Evolutionary conservation across 2,888 invertebrate genomes (phyloP).

Genomic region (Pyrgus malvae): DNA sequence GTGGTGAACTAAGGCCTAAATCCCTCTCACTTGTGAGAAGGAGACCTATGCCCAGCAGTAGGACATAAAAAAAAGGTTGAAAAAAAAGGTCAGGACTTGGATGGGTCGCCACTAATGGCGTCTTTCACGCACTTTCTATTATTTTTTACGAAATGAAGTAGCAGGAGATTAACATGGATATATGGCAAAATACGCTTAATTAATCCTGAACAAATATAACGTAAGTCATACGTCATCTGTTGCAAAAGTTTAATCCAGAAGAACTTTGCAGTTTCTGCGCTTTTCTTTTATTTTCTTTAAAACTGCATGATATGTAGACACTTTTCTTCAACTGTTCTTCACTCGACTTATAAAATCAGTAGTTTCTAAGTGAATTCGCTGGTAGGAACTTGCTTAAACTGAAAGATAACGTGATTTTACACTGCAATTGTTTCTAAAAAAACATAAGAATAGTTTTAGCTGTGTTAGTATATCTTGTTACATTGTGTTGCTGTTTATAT

Average conservation of each 20-base stretch:
- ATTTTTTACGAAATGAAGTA: no score
- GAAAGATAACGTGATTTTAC: neutral
- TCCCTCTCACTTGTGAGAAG: no score
- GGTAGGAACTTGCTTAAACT: neutral
- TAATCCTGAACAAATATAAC: neutral
- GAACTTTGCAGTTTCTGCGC: constrained; percentile 42
- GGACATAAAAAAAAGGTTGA: no score
- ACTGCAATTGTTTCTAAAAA: neutral
- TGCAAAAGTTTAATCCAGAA: constrained; percentile 58
- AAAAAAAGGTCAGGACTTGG: no score
- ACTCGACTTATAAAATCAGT: constrained; percentile 7
- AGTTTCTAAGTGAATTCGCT: constrained; percentile 10
- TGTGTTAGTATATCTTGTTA: no score
- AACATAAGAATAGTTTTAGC: neutral
- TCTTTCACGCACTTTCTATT: no score
- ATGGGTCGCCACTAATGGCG: no score
- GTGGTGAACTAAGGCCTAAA: no score
- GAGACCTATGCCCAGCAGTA: no score
- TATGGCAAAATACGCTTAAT: no score
- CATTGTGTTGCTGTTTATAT: no score
- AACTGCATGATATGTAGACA: constrained; percentile 18
- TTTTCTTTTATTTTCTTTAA: constrained; percentile 22
- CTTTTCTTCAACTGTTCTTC: constrained; percentile 4
- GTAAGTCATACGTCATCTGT: constrained; percentile 8
- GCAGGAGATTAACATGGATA: no score